Percentiles rank a stretch among this genome's conserved stretches.
Evolutionary conservation across 2,797 vertebrate species (phyloP).

Genomic region (Sebastes flavidus): DNA sequence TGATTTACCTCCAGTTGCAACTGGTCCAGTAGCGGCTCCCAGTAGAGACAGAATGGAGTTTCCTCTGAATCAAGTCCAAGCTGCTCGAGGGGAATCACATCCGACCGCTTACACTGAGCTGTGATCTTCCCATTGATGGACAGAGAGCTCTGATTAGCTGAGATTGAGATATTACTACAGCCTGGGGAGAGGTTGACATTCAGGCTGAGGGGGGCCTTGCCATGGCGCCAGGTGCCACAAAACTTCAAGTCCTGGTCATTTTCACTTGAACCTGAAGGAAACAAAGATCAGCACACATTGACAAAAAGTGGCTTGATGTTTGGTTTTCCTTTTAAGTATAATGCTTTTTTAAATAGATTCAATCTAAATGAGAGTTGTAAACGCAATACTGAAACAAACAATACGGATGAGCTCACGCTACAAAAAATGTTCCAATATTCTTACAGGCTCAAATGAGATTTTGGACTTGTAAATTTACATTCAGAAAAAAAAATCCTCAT

Average conservation of each 20-base stretch:
- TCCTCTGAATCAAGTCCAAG: accelerated
- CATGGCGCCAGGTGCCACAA: constrained; percentile 78
- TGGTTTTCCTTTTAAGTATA: neutral
- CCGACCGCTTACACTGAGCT: constrained; percentile 12
- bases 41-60: constrained; percentile 72
- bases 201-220: neutral
- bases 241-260: constrained; percentile 65
- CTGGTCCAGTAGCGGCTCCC: constrained; percentile 80
- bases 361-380: neutral
- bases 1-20: constrained; percentile 65
- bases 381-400: neutral
- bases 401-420: neutral
- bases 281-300: neutral
- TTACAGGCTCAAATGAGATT: neutral
- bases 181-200: constrained; percentile 61
- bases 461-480: neutral
- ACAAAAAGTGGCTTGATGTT: neutral
- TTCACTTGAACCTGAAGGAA: constrained; percentile 50
- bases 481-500: neutral
- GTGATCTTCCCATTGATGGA: constrained; percentile 70
- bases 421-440: neutral
- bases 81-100: neutral
- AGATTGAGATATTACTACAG: constrained; percentile 57
- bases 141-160: constrained; percentile 66
- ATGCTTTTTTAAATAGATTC: neutral